Percentiles rank a stretch among this genome's conserved stretches.
Evolutionary conservation across 2,113 vertebrate species (phyloP).

Genomic region (Tor tambroides): DNA sequence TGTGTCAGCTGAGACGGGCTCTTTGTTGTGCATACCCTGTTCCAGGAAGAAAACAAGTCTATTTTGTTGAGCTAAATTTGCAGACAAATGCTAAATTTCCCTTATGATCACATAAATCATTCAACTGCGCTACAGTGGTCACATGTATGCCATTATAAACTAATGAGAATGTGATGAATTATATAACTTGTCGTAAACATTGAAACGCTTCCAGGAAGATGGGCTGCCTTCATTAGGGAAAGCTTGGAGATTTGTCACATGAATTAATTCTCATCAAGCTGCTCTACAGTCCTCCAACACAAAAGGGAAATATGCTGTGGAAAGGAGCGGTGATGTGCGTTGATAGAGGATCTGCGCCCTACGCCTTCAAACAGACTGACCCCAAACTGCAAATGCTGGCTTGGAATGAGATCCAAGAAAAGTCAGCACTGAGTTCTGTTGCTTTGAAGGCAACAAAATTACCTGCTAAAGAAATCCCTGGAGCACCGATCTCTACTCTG

Average conservation of each 20-base stretch:
- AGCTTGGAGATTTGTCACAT: constrained; percentile 50
- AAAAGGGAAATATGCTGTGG: constrained; percentile 50
- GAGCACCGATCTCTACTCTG: constrained; percentile 58
- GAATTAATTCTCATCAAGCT: constrained; percentile 48
- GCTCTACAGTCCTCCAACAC: constrained; percentile 41
- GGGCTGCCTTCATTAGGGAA: constrained; percentile 51
- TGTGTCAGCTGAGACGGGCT: neutral
- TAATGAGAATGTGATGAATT: constrained; percentile 44
- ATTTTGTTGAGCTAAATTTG: constrained; percentile 15
- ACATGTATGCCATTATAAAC: constrained; percentile 38
- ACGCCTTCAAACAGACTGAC: constrained; percentile 1
- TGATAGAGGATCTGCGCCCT: neutral
- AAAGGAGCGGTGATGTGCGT: neutral
- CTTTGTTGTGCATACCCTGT: no score
- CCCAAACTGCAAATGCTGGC: constrained; percentile 65
- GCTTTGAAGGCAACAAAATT: constrained; percentile 67
- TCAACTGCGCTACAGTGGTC: neutral
- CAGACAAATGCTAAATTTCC: constrained; percentile 21
- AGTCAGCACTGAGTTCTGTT: constrained; percentile 62
- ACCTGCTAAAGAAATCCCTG: constrained; percentile 62
- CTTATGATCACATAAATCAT: constrained; percentile 37
- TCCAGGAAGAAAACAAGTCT: constrained; percentile 1
- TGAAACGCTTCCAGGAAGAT: constrained; percentile 34
- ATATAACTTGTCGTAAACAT: constrained; percentile 27
- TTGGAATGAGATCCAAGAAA: constrained; percentile 64